Base-by-base conservation (phyloP, 35 echinoderm and acorn worm genomes). In the Strongylocentrotus purpuratus region DNA sequence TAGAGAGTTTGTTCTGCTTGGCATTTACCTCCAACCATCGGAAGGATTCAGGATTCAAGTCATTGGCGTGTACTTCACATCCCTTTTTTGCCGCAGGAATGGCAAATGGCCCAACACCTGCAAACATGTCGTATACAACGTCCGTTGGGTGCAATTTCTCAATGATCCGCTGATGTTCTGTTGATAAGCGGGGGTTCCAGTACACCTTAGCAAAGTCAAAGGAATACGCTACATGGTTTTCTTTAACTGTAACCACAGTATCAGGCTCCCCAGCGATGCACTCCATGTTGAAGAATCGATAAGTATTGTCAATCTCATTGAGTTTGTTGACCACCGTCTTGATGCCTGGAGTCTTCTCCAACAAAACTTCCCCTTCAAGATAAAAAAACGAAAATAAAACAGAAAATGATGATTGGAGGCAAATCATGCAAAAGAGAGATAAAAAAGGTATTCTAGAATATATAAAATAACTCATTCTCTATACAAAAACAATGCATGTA, bases 141-240 rank as follows among this genome's bases (percentile, higher is more conserved):
- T 97, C 94, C 14, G 46, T 78, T 4, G 47, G 48, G 2, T 88
- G 47, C 4, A 97, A 10, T 88, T 86, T 33, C 4, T 35, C 85
- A 6, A 96, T 96, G 28, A 99, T 98, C 22, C 98, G 85, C 28
- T 95, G 89, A 94, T 99, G 98, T 50, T 99, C 98, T 32, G 97
- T 99, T 5, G 94, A 95, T 15, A 99, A 94, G 11, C 98, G 70
- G 2, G 98, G 97, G 92, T 99, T 99, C 98, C 98, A 99, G 93
- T 99, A 99, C 3, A 99, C 98, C 93, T 99, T 99, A 1, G 98
- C 97, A 95, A 99, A 99, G 94, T 99, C 98, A 96, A 99, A 95
- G 46, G 97, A 92, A 94, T 97, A 99, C 9, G 91, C 31, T 45
- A 91, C 85, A n/a, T 92, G 94, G 88, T 98, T 94, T 87, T 99